These are phyloP conservation scores for Bicyclus anynana DNA, from an alignment of 1,140 invertebrate genomes.

Conservation along the genomic window DNA sequence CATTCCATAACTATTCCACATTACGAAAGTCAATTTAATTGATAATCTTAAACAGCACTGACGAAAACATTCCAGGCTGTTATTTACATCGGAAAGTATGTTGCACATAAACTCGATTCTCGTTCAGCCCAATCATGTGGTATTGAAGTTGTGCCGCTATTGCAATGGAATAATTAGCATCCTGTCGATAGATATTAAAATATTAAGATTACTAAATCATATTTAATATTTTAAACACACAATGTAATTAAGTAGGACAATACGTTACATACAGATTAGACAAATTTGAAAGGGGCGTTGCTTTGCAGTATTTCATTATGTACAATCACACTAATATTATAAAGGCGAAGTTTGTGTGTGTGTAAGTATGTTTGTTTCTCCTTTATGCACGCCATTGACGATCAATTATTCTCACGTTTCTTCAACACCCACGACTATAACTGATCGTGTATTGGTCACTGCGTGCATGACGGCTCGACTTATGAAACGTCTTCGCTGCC, in stretches of 20 bases:
- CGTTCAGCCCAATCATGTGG: slow-evolving; percentile 13
- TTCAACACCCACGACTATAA: too few relatives aligned
- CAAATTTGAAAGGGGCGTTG: too few relatives aligned
- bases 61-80: slow-evolving; percentile 24
- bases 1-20: slow-evolving; percentile 14
- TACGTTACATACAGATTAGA: too few relatives aligned
- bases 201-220: neutral
- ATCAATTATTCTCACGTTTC: too few relatives aligned
- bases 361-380: too few relatives aligned
- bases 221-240: slow-evolving; percentile 1
- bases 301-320: too few relatives aligned
- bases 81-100: slow-evolving; percentile 21
- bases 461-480: too few relatives aligned
- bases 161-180: slow-evolving; percentile 12
- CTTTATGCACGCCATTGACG: too few relatives aligned
- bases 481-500: too few relatives aligned
- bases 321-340: too few relatives aligned
- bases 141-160: slow-evolving; percentile 8
- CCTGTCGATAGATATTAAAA: slow-evolving; percentile 7
- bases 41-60: slow-evolving; percentile 34
- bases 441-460: too few relatives aligned
- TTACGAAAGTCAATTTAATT: slow-evolving; percentile 32
- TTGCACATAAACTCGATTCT: slow-evolving; percentile 21
- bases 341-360: too few relatives aligned
- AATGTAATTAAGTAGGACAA: neutral